These are phyloP conservation scores for Pituophis catenifer DNA, from an alignment of 2,113 vertebrate genomes.

Conservation along the genomic window DNA sequence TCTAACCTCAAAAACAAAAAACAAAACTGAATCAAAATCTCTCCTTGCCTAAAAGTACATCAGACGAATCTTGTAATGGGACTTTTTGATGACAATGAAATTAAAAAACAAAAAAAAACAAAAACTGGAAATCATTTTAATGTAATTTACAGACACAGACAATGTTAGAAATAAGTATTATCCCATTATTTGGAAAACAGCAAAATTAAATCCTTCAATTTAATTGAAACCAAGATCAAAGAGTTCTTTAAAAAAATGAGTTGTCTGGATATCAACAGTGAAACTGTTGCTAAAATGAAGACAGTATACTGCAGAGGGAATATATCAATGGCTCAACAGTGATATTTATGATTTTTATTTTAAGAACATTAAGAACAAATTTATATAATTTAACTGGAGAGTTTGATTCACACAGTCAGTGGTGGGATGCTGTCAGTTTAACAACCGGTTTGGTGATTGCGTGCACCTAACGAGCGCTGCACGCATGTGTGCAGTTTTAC, in stretches of 20 bases:
- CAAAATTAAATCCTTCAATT: slow-evolving; percentile 14
- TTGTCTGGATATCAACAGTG: background rate
- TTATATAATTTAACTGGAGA: background rate
- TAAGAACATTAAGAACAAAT: background rate
- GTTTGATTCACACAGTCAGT: background rate
- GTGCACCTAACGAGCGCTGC: too few species aligned
- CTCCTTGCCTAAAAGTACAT: background rate
- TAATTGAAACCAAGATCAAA: slow-evolving; percentile 11
- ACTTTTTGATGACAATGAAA: background rate
- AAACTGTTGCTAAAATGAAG: background rate
- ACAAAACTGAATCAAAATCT: background rate
- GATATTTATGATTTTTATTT: background rate
- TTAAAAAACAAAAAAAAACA: background rate
- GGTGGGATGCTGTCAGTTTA: too few species aligned
- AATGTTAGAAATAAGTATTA: slow-evolving; percentile 9
- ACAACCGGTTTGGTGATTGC: too few species aligned
- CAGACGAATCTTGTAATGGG: background rate
- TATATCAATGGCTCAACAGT: background rate
- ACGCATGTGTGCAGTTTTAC: too few species aligned
- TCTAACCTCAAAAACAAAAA: background rate
- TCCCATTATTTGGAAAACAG: background rate
- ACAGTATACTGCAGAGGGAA: background rate
- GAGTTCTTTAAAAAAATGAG: background rate
- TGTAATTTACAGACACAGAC: background rate
- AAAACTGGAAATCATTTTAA: background rate